A percentile compares a stretch with the other conserved stretches of the same genome.
phyloP scores from a whole-genome alignment of 37 sponge, comb jelly and placozoan genomes.

The Corticium candelabrum region DNA sequence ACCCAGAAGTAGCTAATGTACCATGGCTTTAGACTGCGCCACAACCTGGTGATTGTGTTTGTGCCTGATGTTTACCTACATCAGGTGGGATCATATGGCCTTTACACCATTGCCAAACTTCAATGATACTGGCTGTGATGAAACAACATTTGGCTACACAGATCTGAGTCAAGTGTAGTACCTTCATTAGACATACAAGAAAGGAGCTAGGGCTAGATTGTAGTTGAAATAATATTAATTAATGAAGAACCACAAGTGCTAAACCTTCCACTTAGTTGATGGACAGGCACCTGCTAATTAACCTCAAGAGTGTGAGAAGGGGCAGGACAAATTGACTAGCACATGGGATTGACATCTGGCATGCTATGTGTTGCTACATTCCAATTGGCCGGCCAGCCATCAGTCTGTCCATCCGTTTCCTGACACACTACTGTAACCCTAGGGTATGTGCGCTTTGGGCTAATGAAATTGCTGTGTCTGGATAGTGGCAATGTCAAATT shows the following conservation, averaged over 20 bases:
- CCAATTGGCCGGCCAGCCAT: too few species aligned
- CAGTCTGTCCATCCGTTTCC: too few species aligned
- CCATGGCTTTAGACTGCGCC: slow-evolving; percentile 20
- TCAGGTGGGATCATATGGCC: slow-evolving; percentile 14
- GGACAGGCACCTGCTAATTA: too few species aligned
- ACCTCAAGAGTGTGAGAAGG: too few species aligned
- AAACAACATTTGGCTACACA: background rate
- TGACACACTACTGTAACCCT: too few species aligned
- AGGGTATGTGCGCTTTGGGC: too few species aligned
- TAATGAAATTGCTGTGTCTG: background rate
- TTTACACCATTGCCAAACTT: background rate
- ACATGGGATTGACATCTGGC: too few species aligned
- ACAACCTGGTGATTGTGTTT: slow-evolving; percentile 32
- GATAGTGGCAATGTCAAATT: too few species aligned
- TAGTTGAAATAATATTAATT: background rate
- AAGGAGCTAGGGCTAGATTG: background rate
- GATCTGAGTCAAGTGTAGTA: slow-evolving; percentile 2
- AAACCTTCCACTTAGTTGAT: too few species aligned
- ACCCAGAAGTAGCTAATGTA: slow-evolving; percentile 11
- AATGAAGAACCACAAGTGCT: too few species aligned
- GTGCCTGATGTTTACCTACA: slow-evolving; percentile 18
- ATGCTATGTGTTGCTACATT: too few species aligned
- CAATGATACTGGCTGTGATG: slow-evolving; percentile 7
- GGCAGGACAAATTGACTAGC: too few species aligned
- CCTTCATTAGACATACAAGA: slow-evolving; percentile 8